These are phyloP conservation scores for Alviniconcha strummeri DNA, from an alignment of 2,888 invertebrate species.

Conservation along the genomic window DNA sequence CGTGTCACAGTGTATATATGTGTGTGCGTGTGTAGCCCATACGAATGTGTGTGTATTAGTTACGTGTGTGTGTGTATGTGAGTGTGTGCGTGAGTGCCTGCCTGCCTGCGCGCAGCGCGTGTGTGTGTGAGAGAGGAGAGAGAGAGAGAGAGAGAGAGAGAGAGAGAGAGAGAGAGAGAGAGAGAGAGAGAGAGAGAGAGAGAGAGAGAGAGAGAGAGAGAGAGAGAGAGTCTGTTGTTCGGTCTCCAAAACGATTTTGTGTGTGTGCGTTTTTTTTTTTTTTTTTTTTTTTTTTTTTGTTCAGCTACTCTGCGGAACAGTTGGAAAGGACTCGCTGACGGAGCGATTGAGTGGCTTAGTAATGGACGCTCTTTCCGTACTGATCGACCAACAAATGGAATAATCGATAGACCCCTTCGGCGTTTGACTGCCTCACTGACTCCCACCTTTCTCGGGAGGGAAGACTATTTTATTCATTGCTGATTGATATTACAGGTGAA, in stretches of 20 bases:
- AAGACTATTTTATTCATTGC: too few species aligned
- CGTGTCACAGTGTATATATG: background rate
- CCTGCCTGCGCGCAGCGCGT: background rate
- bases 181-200: background rate
- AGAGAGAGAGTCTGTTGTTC: background rate
- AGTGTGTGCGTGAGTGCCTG: background rate
- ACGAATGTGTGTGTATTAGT: background rate
- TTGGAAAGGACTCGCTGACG: background rate
- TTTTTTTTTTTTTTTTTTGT: background rate
- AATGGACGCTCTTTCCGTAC: too few species aligned
- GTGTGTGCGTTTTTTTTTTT: too few species aligned
- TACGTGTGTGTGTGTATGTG: background rate
- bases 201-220: background rate
- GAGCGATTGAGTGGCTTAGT: background rate
- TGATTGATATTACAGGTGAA: too few species aligned
- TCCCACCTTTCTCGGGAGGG: too few species aligned
- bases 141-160: background rate
- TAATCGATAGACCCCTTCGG: too few species aligned
- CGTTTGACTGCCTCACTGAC: too few species aligned
- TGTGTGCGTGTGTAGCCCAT: background rate
- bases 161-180: background rate
- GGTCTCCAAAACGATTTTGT: background rate
- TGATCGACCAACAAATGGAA: too few species aligned
- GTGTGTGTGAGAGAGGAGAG: background rate
- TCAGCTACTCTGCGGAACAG: background rate